Percentiles rank a stretch among this genome's conserved stretches.
Evolutionary conservation across 2,888 invertebrate species (phyloP).

Genomic region (Phasia obesa): DNA sequence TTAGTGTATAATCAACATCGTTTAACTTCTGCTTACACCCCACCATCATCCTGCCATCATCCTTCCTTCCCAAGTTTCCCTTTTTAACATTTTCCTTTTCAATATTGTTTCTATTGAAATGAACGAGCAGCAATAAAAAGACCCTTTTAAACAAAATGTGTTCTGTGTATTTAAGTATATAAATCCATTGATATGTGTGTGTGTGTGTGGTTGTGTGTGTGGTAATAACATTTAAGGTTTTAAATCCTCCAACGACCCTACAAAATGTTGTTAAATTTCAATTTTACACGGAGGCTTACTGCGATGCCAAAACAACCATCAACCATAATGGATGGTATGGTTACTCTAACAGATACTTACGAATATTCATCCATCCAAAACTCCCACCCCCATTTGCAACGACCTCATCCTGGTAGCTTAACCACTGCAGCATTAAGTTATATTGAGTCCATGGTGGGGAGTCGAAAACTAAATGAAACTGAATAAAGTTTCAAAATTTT

Average conservation of each 20-base stretch:
- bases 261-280: slow-evolving; percentile 71
- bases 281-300: slow-evolving; percentile 66
- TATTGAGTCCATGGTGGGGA: slow-evolving; percentile 26
- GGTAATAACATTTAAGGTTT: slow-evolving; percentile 64
- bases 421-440: neutral
- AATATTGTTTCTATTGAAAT: slow-evolving; percentile 55
- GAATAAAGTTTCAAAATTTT: slow-evolving; percentile 41
- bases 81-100: slow-evolving; percentile 43
- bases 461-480: slow-evolving; percentile 52
- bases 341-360: slow-evolving; percentile 21
- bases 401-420: neutral
- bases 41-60: slow-evolving; percentile 17
- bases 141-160: slow-evolving; percentile 39
- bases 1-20: slow-evolving; percentile 61
- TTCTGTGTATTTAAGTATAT: slow-evolving; percentile 7
- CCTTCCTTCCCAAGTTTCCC: neutral
- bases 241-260: slow-evolving; percentile 67
- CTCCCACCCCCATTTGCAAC: slow-evolving; percentile 27
- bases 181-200: neutral
- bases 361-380: slow-evolving; percentile 8
- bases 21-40: slow-evolving; percentile 68
- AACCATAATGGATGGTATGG: slow-evolving; percentile 49
- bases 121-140: slow-evolving; percentile 60
- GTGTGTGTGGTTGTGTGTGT: slow-evolving; percentile 26
- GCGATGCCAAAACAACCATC: slow-evolving; percentile 50